Base-by-base conservation (phyloP, 2,888 invertebrate species). In the Malthinus seriepunctatus region DNA sequence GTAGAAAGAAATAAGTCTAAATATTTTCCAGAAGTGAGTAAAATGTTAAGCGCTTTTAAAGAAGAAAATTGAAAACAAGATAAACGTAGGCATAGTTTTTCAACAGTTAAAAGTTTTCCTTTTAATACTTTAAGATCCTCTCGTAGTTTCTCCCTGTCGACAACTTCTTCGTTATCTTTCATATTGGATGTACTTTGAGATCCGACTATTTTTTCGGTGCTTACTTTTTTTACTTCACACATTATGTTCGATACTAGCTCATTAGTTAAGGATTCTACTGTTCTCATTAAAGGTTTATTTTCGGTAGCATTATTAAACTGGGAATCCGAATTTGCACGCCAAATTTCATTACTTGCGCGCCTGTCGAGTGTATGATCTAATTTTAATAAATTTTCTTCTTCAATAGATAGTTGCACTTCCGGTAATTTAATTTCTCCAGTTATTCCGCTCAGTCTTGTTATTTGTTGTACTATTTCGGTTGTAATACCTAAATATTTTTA, bases 1-100 rank as follows among this genome's bases (percentile, higher is more conserved):
- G 82, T 81, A 6, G 84, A 80, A 7, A 85, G 73, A 54, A 85
- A 76, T 66, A 84, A 73, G 69, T 86, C 85, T 0, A 82, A 78
- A 67, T 83, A 85, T 50, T 80, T 79, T 33, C 80, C 80, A 49
- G 82, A 81, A 35, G 81, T 80, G 15, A 86, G 70, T 32, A 86
- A 76, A 3, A 79, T 73, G 51, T 79, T 78, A 10, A 86, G 71
- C 3, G 82, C 76, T 70, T 86, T 85, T 59, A 86, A 72, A 1
- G 86, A 83, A 2, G 83, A 78, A 63, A 85, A 79, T 69, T 85
- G 84, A 32, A 86, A 67, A 62, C 79, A 80, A 0, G 82, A 78
- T 58, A 84, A 69, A 61, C 79, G 78, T n/a, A 84, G 67, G 52
- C 76, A 76, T 23, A 77, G 73, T 8, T 78, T 72, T 70, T 85